These are phyloP conservation scores for Istiophorus platypterus DNA, from an alignment of 2,113 vertebrate genomes.

Conservation along the genomic window DNA sequence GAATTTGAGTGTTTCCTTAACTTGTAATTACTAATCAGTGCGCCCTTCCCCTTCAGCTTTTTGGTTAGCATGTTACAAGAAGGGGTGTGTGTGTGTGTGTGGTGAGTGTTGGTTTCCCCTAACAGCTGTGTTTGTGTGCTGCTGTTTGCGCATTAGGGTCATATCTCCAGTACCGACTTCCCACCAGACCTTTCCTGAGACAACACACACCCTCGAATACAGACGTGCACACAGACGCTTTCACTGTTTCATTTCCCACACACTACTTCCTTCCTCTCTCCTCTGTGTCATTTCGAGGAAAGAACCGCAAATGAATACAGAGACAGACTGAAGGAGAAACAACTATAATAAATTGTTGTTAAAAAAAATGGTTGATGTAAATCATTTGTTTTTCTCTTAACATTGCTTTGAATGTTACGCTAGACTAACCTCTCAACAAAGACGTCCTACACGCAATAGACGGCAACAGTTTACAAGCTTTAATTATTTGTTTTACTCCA, in stretches of 20 bases:
- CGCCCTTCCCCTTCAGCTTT: slow-evolving; percentile 7
- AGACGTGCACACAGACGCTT: slow-evolving; percentile 20
- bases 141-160: slow-evolving; percentile 40
- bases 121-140: slow-evolving; percentile 55
- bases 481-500: not conserved
- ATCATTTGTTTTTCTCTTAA: slow-evolving; percentile 39
- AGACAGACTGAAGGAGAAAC: not conserved
- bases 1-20: slow-evolving; percentile 12
- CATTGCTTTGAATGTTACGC: not conserved
- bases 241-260: slow-evolving; percentile 61
- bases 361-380: slow-evolving; percentile 18
- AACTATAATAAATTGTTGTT: slow-evolving; percentile 15
- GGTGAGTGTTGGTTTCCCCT: slow-evolving; percentile 46
- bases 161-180: slow-evolving; percentile 63
- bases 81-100: slow-evolving; percentile 11
- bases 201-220: slow-evolving; percentile 55
- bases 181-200: slow-evolving; percentile 70
- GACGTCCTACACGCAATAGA: not conserved
- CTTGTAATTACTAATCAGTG: slow-evolving; percentile 16
- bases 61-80: slow-evolving; percentile 7
- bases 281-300: slow-evolving; percentile 65
- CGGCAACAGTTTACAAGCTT: not conserved
- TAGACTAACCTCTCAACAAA: slow-evolving; percentile 1
- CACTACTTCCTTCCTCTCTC: slow-evolving; percentile 69
- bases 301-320: slow-evolving; percentile 50